Conservation (phyloP, 2,797 vertebrate species). For the Masticophis lateralis region DNA sequence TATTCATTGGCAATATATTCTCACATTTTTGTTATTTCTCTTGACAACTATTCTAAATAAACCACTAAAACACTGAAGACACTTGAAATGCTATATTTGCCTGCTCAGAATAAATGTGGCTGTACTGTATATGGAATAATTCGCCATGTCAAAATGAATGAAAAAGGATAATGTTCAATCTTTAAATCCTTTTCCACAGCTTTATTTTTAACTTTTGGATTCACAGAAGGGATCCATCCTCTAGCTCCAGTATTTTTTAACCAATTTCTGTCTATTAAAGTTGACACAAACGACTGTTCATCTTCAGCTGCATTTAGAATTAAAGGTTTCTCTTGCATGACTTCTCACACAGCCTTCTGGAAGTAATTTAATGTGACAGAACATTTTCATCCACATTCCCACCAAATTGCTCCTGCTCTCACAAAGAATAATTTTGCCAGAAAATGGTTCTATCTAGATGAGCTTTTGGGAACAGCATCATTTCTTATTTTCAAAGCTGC, state of each 20-base stretch:
- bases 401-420: conserved; percentile 27
- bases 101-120: neutral
- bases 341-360: conserved; percentile 23
- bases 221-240: conserved; percentile 51
- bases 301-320: conserved; percentile 29
- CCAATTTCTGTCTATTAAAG: conserved; percentile 6
- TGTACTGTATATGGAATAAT: conserved; percentile 4
- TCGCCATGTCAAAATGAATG: conserved; percentile 60
- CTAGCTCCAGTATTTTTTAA: conserved; percentile 46
- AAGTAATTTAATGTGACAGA: conserved; percentile 44
- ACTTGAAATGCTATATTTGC: neutral
- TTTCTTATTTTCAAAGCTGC: neutral
- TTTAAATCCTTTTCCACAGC: conserved; percentile 61
- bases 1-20: neutral
- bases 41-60: neutral
- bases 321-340: conserved; percentile 5
- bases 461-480: neutral
- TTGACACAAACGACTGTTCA: conserved; percentile 20
- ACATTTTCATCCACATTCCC: neutral
- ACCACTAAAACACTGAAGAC: neutral
- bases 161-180: conserved; percentile 56
- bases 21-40: neutral
- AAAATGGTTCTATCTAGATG: neutral
- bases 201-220: conserved; percentile 59
- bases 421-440: neutral